Percentiles rank a stretch among this genome's conserved stretches.
Conservation (phyloP, 1,140 invertebrate genomes). For the Drosophila baimaii region DNA sequence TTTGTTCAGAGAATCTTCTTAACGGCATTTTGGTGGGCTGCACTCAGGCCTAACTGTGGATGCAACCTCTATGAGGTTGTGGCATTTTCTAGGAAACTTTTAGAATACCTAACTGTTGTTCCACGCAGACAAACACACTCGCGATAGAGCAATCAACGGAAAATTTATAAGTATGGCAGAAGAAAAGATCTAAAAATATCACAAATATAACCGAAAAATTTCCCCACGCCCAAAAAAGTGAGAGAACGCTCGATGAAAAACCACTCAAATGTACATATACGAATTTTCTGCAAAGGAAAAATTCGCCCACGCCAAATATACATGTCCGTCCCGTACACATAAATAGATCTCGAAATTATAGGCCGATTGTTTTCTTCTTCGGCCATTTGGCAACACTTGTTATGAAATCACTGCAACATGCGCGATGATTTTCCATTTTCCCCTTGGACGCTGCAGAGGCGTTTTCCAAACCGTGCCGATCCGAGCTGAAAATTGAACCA, state of each 20-base stretch:
- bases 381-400: conserved; percentile 77
- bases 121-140: not conserved
- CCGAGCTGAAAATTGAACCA: conserved; percentile 59
- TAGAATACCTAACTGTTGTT: conserved; percentile 41
- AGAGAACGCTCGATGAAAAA: conserved; percentile 40
- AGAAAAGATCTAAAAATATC: conserved; percentile 42
- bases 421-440: conserved; percentile 67
- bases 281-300: conserved; percentile 64
- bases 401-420: conserved; percentile 59
- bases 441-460: conserved; percentile 46
- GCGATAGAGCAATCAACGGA: conserved; percentile 22
- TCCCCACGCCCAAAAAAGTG: conserved; percentile 1
- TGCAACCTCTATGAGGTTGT: conserved; percentile 8
- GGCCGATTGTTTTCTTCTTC: conserved; percentile 31
- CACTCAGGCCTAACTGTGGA: conserved; percentile 37
- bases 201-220: conserved; percentile 12
- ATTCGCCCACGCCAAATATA: conserved; percentile 63
- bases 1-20: conserved; percentile 42
- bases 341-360: conserved; percentile 56
- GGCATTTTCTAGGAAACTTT: not conserved
- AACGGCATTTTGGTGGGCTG: conserved; percentile 31
- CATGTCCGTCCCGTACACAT: conserved; percentile 32
- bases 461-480: conserved; percentile 45
- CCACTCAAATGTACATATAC: conserved; percentile 43
- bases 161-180: conserved; percentile 37